phyloP scores from a whole-genome alignment of 2,888 invertebrate species.

The Andrena bucephala region DNA sequence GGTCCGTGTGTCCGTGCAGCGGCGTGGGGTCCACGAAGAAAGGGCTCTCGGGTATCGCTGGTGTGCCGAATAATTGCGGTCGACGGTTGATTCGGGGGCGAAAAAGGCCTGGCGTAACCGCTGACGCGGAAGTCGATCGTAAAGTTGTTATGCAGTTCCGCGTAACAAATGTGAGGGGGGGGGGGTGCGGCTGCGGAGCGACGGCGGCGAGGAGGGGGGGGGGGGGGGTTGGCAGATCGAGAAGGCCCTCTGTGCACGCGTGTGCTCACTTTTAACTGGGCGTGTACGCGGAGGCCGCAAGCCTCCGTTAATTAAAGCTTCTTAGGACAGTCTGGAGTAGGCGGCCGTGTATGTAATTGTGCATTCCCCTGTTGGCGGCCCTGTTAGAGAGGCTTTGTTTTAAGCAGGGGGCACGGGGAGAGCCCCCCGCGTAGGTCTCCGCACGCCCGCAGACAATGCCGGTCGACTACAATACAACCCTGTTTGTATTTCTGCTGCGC shows the following conservation, averaged over 20 bases:
- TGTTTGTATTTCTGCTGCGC: slow-evolving; percentile 66
- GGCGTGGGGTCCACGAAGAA: slow-evolving; percentile 2
- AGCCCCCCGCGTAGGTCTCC: slow-evolving; percentile 35
- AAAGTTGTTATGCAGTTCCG: slow-evolving; percentile 35
- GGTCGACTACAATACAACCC: slow-evolving; percentile 59
- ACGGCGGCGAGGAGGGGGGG: neutral
- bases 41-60: neutral
- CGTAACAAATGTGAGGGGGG: neutral
- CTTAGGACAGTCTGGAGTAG: slow-evolving; percentile 66
- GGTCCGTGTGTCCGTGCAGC: slow-evolving; percentile 4
- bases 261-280: slow-evolving; percentile 18
- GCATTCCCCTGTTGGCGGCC: slow-evolving; percentile 72
- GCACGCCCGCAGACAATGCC: slow-evolving; percentile 67
- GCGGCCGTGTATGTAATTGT: slow-evolving; percentile 73
- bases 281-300: slow-evolving; percentile 39
- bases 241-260: slow-evolving; percentile 8
- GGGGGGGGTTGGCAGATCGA: neutral
- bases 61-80: slow-evolving; percentile 35
- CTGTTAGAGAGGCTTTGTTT: slow-evolving; percentile 74
- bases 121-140: slow-evolving; percentile 53
- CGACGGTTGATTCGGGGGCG: slow-evolving; percentile 20
- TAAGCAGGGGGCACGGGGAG: slow-evolving; percentile 46
- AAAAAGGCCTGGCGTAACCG: slow-evolving; percentile 21
- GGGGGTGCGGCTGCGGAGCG: neutral
- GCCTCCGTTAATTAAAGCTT: slow-evolving; percentile 75